Base-by-base conservation (phyloP, 2,888 invertebrate genomes). In the Xylota sylvarum region DNA sequence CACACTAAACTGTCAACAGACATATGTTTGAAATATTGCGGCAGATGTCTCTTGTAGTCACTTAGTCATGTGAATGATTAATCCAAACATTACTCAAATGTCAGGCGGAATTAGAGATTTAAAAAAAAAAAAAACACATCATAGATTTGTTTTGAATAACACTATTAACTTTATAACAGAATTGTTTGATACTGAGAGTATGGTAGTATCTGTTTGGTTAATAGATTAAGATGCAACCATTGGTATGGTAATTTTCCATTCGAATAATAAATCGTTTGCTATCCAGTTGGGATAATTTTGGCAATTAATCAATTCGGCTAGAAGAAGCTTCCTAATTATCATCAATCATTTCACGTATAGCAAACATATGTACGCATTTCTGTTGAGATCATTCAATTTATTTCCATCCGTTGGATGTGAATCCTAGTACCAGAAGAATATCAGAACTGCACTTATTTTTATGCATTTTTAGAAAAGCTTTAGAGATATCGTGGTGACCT, bases 21-120 rank as follows among this genome's bases (percentile, higher is more conserved):
- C 40, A 0, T 27, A 0, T 27, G 14, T 69, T 69, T 77, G 60
- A 77, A 40, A 60, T 60, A 69, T 50, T 50, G 23, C 40, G 50
- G 30, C 77, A 77, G 67, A 69, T 77, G 77, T 77, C 17, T 37
- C 14, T 19, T 56, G 14, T 46, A 19, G 46, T 17, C 43, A 14
- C 10, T 56, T 65, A 65, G 35, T 56, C 55, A 55, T 32, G 12
- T 7, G 9, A 64, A 30, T 64, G 64, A 64, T 64, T 48, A 64
- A 64, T 64, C 64, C 32, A 30, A 37, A 35, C 40, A 60, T 72
- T 72, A 72, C 27, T 60, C 58, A 72, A 30, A 32, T 43, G 56
- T 48, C 48, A 48, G 32, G 23, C 35, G 14, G 48, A 17, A 48
- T 60, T 58, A 48, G 35, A 37, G 37, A 40, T 2, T 12, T 17